A percentile compares a stretch with the other conserved stretches of the same genome.
phyloP scores from a whole-genome alignment of 2,797 vertebrate genomes.

The Rhinogobio ventralis region DNA sequence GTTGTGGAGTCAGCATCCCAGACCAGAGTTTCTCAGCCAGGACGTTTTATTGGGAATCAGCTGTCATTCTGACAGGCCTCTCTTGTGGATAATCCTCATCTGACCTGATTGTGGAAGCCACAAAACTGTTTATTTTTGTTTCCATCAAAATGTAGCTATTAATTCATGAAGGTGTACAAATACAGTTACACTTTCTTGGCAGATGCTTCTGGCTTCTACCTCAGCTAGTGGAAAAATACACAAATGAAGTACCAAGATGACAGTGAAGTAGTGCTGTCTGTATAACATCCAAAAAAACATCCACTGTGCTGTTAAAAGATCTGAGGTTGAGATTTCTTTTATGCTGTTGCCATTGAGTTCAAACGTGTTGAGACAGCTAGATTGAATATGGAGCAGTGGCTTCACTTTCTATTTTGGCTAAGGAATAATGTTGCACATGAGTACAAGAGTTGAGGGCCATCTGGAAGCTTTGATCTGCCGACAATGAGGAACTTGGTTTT shows the following conservation, averaged over 20 bases:
- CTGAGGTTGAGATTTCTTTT: conserved; percentile 11
- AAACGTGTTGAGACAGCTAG: conserved; percentile 7
- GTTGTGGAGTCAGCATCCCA: conserved; percentile 20
- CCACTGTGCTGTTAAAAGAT: neutral
- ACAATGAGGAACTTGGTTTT: neutral
- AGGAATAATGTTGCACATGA: neutral
- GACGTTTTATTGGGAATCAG: conserved; percentile 7
- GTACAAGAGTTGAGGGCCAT: neutral
- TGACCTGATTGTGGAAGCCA: conserved; percentile 15
- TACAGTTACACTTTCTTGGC: conserved; percentile 17
- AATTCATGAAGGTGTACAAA: conserved; percentile 43
- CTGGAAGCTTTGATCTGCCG: neutral
- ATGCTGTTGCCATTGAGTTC: neutral
- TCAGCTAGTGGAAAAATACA: conserved; percentile 28
- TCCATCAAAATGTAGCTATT: conserved; percentile 30
- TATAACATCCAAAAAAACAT: conserved; percentile 7
- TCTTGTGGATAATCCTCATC: conserved; percentile 33
- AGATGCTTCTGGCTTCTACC: conserved; percentile 25
- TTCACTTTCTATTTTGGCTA: neutral
- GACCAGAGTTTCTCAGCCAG: neutral
- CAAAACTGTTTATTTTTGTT: conserved; percentile 31
- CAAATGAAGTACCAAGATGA: conserved; percentile 8
- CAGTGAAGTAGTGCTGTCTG: neutral
- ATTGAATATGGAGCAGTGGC: neutral
- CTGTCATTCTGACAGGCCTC: neutral